Percentiles rank a stretch among this genome's conserved stretches.
These are phyloP conservation scores for Drosophila nikananu DNA, from an alignment of 1,140 invertebrate species.

Conservation along the genomic window DNA sequence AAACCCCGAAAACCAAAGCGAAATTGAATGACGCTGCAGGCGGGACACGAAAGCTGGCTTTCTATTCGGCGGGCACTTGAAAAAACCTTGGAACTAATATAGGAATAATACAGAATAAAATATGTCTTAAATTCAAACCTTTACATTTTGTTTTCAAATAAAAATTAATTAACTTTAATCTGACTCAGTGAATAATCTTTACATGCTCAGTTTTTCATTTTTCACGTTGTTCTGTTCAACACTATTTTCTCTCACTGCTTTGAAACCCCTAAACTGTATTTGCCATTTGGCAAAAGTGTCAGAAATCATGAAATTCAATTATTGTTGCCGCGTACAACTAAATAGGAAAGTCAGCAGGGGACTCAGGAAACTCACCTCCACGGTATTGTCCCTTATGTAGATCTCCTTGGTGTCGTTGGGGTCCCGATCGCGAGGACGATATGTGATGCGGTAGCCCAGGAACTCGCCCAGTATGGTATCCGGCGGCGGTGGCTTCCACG, in stretches of 20 bases:
- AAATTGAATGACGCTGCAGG: conserved; percentile 54
- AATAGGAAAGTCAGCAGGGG: conserved; percentile 17
- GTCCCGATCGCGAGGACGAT: conserved; percentile 88
- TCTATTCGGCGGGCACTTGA: not conserved
- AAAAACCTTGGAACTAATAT: not conserved
- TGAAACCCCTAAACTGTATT: conserved; percentile 8
- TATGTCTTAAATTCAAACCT: not conserved
- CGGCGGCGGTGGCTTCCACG: conserved; percentile 89
- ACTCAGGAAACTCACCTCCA: conserved; percentile 86
- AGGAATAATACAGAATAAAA: not conserved
- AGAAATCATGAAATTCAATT: conserved; percentile 78
- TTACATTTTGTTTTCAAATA: not conserved
- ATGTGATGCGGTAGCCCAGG: conserved; percentile 90
- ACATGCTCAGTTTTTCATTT: not conserved
- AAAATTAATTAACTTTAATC: not conserved
- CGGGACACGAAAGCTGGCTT: conserved; percentile 21
- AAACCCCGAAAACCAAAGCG: conserved; percentile 31
- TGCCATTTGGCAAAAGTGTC: conserved; percentile 59
- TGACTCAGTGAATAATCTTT: not conserved
- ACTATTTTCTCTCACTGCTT: conserved; percentile 12
- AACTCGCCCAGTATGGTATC: conserved; percentile 92
- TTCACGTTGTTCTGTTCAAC: not conserved
- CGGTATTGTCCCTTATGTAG: conserved; percentile 89
- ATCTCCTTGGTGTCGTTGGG: conserved; percentile 88
- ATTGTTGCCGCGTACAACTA: conserved; percentile 45